phyloP scores from a whole-genome alignment of 2,888 invertebrate species.

The Spisula solida region DNA sequence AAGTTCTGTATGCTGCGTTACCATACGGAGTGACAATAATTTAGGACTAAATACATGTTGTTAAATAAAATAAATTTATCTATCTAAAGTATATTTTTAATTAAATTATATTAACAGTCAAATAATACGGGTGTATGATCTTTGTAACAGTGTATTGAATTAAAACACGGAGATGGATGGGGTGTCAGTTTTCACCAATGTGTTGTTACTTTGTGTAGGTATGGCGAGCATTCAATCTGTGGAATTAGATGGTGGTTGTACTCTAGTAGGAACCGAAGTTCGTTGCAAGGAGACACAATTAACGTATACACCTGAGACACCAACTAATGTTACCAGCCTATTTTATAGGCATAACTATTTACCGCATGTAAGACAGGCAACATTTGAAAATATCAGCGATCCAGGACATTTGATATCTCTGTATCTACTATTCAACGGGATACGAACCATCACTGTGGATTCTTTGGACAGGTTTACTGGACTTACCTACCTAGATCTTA shows the following conservation, averaged over 20 bases:
- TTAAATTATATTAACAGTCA: too few relatives aligned
- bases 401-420: too few relatives aligned
- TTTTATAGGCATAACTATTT: not conserved
- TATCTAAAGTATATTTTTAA: too few relatives aligned
- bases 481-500: not conserved
- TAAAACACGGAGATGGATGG: not conserved
- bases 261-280: not conserved
- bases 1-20: too few relatives aligned
- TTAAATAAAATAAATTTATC: too few relatives aligned
- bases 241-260: too few relatives aligned
- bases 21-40: too few relatives aligned
- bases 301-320: not conserved
- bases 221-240: not conserved
- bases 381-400: conserved; percentile 9
- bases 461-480: not conserved
- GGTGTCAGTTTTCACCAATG: not conserved
- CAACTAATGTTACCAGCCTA: not conserved
- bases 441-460: not conserved
- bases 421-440: not conserved
- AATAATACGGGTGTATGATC: too few relatives aligned
- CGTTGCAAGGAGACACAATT: too few relatives aligned
- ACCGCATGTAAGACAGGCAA: not conserved
- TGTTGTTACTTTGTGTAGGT: not conserved
- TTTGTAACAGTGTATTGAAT: not conserved
- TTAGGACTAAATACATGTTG: too few relatives aligned